Base-by-base conservation (phyloP, 1,140 invertebrate species). In the Bombus affinis region DNA sequence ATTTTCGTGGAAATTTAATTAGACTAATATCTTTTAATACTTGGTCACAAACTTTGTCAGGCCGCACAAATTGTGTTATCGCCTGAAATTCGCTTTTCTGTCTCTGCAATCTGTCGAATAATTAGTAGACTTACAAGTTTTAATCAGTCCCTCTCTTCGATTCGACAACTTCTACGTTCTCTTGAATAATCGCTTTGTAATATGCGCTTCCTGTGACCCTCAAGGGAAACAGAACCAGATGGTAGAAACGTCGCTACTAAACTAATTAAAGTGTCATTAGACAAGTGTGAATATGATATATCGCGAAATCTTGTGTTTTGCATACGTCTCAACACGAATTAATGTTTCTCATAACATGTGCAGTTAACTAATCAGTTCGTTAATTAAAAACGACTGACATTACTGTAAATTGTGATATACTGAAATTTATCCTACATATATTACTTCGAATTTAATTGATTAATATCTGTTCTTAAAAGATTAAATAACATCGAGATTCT, bases 171-270 rank as follows among this genome's bases (percentile, higher is more conserved):
- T 84, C 47, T 32, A 65, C 22, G 35, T 72, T 79, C 32, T 25
- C 66, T 62, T 85, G 76, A 80, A 85, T 85, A 85, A 85, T 85
- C 57, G 70, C 57, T 81, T 81, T 81, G 83, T 85, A 85, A 85
- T 81, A 72, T 39, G 78, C 70, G 77, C 68, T 80, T 32, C 35
- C 57, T 4, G 39, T 72, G 77, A 85, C 70, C 59, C 76, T 72
- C 77, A 18, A 42, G 82, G 32, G 57, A 53, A 37, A 72, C 32
- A 72, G 35, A 47, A 39, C 53, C 78, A 73, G 28, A 59, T 65
- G 83, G 13, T 73, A 32, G 70, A 65, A 81, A 73, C 57, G 77
- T 85, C 44, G 9, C 12, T 32, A 25, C 59, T 72, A 65, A 81
- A 85, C 78, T 73, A 81, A 85, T 81, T 81, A 47, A 85, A 85